These are phyloP conservation scores for Synanthedon formicaeformis DNA, from an alignment of 2,888 invertebrate species.

Conservation along the genomic window DNA sequence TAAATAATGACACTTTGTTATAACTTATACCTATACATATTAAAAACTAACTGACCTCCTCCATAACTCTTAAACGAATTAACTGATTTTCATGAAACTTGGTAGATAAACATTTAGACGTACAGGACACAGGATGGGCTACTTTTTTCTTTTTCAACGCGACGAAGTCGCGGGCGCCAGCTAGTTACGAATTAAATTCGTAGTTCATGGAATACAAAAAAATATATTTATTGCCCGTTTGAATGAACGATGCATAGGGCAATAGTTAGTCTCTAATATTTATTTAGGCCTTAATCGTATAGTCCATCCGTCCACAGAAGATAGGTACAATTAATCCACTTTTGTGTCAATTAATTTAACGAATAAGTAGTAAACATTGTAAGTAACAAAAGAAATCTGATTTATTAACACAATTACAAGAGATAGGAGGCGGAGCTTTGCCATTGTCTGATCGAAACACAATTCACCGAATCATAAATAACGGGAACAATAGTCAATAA, in stretches of 20 bases:
- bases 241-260: not conserved
- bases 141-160: no score
- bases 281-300: no score
- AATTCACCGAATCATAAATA: slow-evolving; percentile 60
- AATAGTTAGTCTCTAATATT: no score
- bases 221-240: not conserved
- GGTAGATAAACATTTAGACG: no score
- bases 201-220: not conserved
- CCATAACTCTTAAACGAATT: no score
- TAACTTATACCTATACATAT: no score
- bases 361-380: not conserved
- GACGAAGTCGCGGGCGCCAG: no score
- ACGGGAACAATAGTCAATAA: slow-evolving; percentile 63
- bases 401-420: slow-evolving; percentile 54
- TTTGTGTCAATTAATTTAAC: not conserved
- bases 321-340: not conserved
- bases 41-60: no score
- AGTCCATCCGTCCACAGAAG: no score
- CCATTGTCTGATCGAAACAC: slow-evolving; percentile 58
- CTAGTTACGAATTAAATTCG: not conserved
- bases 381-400: slow-evolving; percentile 42
- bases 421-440: slow-evolving; percentile 37
- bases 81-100: no score
- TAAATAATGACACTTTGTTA: no score
- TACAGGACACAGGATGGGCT: no score